phyloP scores from a whole-genome alignment of 2,888 invertebrate species.

The Notodonta dromedarius region DNA sequence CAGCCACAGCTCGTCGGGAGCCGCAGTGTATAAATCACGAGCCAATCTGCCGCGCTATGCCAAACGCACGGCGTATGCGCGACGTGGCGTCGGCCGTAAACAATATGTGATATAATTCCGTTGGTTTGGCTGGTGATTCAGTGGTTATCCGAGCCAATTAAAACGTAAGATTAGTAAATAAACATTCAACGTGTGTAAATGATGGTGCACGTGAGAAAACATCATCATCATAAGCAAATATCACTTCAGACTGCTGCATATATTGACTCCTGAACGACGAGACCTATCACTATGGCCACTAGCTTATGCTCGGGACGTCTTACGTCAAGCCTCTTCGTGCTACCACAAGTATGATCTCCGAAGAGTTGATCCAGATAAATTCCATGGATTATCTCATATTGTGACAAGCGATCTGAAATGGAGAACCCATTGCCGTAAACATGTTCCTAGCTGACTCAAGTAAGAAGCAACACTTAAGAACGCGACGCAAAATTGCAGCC shows the following conservation, averaged over 20 bases:
- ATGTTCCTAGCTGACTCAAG: no score
- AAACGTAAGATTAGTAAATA: constrained; percentile 4
- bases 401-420: no score
- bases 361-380: no score
- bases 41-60: constrained; percentile 20
- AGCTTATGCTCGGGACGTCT: no score
- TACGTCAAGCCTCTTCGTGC: no score
- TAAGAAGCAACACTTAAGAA: constrained; percentile 4
- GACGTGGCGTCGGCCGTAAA: constrained; percentile 8
- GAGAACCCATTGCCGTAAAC: no score
- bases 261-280: no score
- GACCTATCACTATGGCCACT: no score
- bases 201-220: neutral
- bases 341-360: no score
- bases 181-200: neutral
- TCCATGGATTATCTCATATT: no score
- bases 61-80: constrained; percentile 21
- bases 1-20: constrained; percentile 30
- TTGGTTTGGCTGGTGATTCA: constrained; percentile 34
- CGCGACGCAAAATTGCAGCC: constrained; percentile 14
- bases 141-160: constrained; percentile 20
- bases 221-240: neutral
- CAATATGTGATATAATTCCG: constrained; percentile 29
- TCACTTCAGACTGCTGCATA: no score
- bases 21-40: constrained; percentile 32